Evolutionary conservation across 1,140 invertebrate genomes (phyloP), one percentile per base, ranked within the genome.

Genomic region (Kradibia gibbosae): DNA sequence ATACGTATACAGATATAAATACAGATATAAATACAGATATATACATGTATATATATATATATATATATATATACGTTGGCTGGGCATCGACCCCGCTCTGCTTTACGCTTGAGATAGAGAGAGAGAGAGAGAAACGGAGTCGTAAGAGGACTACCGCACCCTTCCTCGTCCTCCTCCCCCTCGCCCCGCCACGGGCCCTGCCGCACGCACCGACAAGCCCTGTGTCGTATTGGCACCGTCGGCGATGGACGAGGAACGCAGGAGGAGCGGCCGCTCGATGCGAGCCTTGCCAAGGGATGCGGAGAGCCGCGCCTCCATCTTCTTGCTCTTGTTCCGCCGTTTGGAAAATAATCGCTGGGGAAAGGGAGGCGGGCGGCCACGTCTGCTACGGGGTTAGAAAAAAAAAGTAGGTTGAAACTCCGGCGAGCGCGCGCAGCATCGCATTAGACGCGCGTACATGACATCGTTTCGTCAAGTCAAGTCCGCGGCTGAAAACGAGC

Each of bases 1-100:
- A n/a, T n/a, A n/a, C n/a, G n/a, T n/a, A n/a, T n/a, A n/a, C n/a
- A n/a, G n/a, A n/a, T n/a, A n/a, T n/a, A n/a, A n/a, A n/a, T n/a
- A n/a, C n/a, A n/a, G n/a, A n/a, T n/a, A n/a, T n/a, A n/a, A n/a
- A n/a, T n/a, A n/a, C n/a, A n/a, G n/a, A n/a, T n/a, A n/a, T n/a
- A n/a, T n/a, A n/a, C n/a, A n/a, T n/a, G n/a, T n/a, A n/a, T n/a
- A n/a, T n/a, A n/a, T 57, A 57, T 20, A 4, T 55, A 17, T 28
- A 55, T 48, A 50, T n/a, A 50, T 25, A 25, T 50, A 70, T 55
- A 50, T 53, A 67, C 53, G 25, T 36, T 36, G 77, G 20, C 65
- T 81, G 79, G 79, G 79, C 79, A 81, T 70, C 72, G 79, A 81
- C 79, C 79, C 72, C 79, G 39, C 55, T 60, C 1, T 11, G 7